Evolutionary conservation across 1,140 invertebrate genomes (phyloP).

Genomic region (Aphidius ervi): DNA sequence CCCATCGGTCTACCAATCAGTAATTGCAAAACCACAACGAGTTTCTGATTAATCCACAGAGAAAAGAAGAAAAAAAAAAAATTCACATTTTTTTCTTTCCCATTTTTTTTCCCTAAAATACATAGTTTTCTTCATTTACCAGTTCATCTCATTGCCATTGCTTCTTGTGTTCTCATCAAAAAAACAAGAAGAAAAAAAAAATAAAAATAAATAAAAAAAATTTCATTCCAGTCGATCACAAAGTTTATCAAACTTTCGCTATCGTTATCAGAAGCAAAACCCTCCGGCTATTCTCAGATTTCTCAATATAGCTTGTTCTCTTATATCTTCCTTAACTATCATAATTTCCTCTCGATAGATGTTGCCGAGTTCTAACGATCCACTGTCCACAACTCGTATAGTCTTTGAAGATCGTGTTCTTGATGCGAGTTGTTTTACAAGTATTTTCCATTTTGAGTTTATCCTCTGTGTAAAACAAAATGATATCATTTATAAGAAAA

Average conservation of each 20-base stretch:
- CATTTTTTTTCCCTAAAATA: not conserved
- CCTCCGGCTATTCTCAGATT: slow-evolving; percentile 11
- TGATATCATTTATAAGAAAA: too few relatives aligned
- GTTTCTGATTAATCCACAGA: slow-evolving; percentile 35
- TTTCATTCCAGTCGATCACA: too few relatives aligned
- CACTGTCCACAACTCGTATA: too few relatives aligned
- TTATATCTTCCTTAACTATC: slow-evolving; percentile 13
- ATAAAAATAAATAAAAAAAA: too few relatives aligned
- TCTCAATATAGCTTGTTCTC: slow-evolving; percentile 2
- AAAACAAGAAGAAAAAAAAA: not conserved
- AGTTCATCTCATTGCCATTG: too few relatives aligned
- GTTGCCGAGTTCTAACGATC: slow-evolving; percentile 7
- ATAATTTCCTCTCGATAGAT: slow-evolving; percentile 5
- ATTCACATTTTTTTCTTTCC: not conserved
- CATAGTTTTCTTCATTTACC: not conserved
- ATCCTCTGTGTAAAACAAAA: too few relatives aligned
- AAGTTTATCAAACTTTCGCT: too few relatives aligned
- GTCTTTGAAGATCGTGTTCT: too few relatives aligned
- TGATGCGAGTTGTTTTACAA: too few relatives aligned
- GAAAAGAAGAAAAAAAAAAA: slow-evolving; percentile 7
- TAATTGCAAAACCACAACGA: slow-evolving; percentile 26
- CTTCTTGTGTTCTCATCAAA: not conserved
- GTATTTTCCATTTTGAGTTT: too few relatives aligned
- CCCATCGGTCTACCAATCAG: slow-evolving; percentile 30
- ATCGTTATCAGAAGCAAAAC: slow-evolving; percentile 2